phyloP scores from a whole-genome alignment of 2,797 vertebrate species.

The Liasis olivaceus region DNA sequence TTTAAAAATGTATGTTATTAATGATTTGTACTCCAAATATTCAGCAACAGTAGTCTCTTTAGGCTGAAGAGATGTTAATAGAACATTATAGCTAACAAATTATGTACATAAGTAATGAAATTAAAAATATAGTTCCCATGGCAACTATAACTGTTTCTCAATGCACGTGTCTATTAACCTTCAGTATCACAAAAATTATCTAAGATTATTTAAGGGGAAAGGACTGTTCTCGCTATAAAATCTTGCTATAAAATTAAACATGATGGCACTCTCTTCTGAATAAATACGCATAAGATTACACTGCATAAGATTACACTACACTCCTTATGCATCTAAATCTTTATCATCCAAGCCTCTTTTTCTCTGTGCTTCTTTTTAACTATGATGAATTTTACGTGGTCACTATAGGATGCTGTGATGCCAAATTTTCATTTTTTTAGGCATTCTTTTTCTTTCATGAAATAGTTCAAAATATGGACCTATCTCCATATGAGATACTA shows the following conservation, averaged over 20 bases:
- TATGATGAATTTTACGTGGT: too few species aligned
- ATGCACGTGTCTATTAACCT: conserved; percentile 30
- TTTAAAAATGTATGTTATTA: background rate
- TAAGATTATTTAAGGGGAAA: conserved; percentile 14
- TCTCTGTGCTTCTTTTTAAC: too few species aligned
- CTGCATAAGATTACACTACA: too few species aligned
- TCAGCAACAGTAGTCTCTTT: background rate
- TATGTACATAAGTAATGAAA: conserved; percentile 37
- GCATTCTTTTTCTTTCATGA: too few species aligned
- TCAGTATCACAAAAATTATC: conserved; percentile 32
- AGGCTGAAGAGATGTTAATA: conserved; percentile 34
- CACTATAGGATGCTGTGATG: too few species aligned
- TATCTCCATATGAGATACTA: too few species aligned
- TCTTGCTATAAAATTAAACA: background rate
- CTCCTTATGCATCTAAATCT: too few species aligned
- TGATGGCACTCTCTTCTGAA: too few species aligned
- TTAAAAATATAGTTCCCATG: conserved; percentile 53
- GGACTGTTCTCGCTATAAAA: background rate
- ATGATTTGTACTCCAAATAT: background rate
- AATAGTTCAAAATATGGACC: too few species aligned
- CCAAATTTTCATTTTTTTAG: too few species aligned
- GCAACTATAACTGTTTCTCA: conserved; percentile 42
- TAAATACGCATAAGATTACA: too few species aligned
- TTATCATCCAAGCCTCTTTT: too few species aligned
- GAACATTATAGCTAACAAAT: conserved; percentile 33